Base-by-base conservation (phyloP, 2,113 vertebrate genomes). In the Chaetura pelagica region DNA sequence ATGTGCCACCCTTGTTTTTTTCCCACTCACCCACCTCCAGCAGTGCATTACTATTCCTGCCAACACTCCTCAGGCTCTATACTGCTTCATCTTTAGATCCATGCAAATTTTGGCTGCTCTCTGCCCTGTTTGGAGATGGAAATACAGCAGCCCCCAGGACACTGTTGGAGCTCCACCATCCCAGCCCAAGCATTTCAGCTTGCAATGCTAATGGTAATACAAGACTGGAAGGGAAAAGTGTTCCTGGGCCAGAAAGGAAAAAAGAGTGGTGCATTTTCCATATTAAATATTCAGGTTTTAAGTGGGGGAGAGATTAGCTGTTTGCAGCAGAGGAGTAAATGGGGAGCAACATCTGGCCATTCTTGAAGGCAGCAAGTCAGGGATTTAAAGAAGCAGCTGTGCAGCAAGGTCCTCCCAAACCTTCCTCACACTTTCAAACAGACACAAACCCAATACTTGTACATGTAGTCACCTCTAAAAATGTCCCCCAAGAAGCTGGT, bases 171-270 rank as follows among this genome's bases (percentile, higher is more conserved):
- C 82, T 55, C 59, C 73, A 67, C 22, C 27, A 78, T 20, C 51
- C 34, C 38, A 48, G 48, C 48, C 38, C 9, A 66, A 71, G 72
- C 0, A 1, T 46, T 71, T 29, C 30, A 19, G 68, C 87, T 95
- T 92, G 93, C 91, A 96, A 89, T 93, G 95, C 94, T 96, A 84
- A 96, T 87, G 23, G 96, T 95, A 96, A 90, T 40, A 63, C 48
- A 89, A 93, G 16, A 63, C 94, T 68, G 48, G 21, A 57, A 82
- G 29, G n/a, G 23, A 77, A 17, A 62, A 55, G 48, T 1, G 22
- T 52, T 86, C 59, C 68, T 35, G 42, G 30, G 64, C 32, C 76
- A 87, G 79, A 78, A 74, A 66, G 59, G 22, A 86, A 77, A 48
- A 77, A 90, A 86, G 29, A 14, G 55, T 38, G 29, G 15, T 46